Base-by-base conservation (phyloP, 2,888 invertebrate species). In the Caenorhabditis sp. region DNA sequence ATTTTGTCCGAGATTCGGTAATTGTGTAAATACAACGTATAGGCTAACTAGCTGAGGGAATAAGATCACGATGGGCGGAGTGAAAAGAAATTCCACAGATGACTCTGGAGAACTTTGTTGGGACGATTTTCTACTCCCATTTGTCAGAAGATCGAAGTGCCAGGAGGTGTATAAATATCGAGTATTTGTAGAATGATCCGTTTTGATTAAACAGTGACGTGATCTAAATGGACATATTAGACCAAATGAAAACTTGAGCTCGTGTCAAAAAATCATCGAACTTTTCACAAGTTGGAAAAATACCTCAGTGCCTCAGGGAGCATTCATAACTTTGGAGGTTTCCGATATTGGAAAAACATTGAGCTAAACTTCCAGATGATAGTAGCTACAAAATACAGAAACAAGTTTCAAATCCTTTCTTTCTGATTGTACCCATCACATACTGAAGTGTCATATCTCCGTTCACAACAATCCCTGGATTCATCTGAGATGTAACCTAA, bases 1-100 rank as follows among this genome's bases (percentile, higher is more conserved):
- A 70, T 77, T 77, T 77, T 69, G 61, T 69, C 56, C 59, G 59
- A 58, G 61, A 22, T 51, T 22, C 10, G 47, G 59, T 68, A 69
- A 77, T 61, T 70, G 70, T 16, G 47, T 54, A 77, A 77, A 70
- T 35, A 77, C n/a, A n/a, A n/a, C n/a, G n/a, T 10, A 8, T 22
- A 24, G 26, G 54, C 12, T 28, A 61, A 47, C 38, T 24, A 54
- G 54, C 26, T 54, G 14, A 68, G 54, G 38, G 54, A 54, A 54
- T 31, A 16, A 22, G 7, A 61, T 19, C 49, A 69, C 26, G 28
- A 24, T 19, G 41, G 31, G n/a, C 22, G 35, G 35, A 2, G 31
- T 7, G 19, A 31, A 68, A 22, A 19, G 8, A 35, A 38, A 38
- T 68, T 68, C 38, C 68, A 59, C n/a, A 7, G 38, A 68, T 47